phyloP scores from a whole-genome alignment of 2,797 vertebrate species.

The Myotis planiceps region DNA sequence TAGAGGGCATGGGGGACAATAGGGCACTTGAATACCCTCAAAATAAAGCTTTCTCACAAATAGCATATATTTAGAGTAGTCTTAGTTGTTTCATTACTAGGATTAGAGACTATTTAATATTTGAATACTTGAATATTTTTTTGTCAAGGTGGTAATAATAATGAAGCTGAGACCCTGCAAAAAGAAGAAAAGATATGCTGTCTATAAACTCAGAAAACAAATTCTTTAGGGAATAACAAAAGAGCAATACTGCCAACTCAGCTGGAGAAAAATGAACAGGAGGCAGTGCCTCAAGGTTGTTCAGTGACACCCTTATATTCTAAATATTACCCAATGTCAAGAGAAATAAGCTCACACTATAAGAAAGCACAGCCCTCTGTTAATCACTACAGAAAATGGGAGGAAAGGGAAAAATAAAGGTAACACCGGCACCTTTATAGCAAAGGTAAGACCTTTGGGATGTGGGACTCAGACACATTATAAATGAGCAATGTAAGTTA shows the following conservation, averaged over 20 bases:
- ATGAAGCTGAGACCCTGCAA: background rate
- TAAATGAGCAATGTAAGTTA: conserved; percentile 3
- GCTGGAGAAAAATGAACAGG: background rate
- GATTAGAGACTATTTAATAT: background rate
- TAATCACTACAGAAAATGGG: conserved; percentile 3
- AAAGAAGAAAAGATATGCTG: background rate
- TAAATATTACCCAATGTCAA: conserved; percentile 19
- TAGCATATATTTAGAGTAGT: background rate
- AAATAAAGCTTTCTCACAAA: background rate
- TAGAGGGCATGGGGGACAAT: background rate
- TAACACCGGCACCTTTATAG: background rate
- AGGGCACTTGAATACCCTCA: background rate
- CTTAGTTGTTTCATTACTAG: background rate
- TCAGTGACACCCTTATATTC: background rate
- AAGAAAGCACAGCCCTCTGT: background rate
- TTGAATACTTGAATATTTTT: background rate
- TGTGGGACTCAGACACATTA: background rate
- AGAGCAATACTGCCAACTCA: conserved; percentile 12
- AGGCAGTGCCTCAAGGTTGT: background rate
- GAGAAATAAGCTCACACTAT: background rate
- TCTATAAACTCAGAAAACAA: conserved; percentile 48
- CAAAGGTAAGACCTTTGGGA: conserved; percentile 35
- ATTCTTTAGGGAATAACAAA: conserved; percentile 40
- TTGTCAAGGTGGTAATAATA: background rate
- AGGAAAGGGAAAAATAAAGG: background rate